Evolutionary conservation across 1,140 invertebrate genomes (phyloP), one percentile per base, ranked within the genome.

Genomic region (Microplitis demolitor): DNA sequence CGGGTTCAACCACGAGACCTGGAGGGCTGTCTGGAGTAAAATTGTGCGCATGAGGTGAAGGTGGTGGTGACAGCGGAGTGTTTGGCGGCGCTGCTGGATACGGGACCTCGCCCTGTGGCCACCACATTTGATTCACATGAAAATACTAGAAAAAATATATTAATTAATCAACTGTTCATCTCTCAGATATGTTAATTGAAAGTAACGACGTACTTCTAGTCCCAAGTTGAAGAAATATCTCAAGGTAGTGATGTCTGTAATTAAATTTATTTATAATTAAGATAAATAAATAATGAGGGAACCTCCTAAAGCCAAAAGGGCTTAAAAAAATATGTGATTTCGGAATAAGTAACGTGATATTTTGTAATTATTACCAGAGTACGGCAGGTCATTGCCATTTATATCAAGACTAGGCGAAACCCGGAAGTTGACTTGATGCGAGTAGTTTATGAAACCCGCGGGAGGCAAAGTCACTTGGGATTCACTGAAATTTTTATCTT

Each of bases 201-300:
- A 35, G 14, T 35, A n/a, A 11, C 35, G 9, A 34, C 9, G 67
- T 72, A 64, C 83, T 78, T 92, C 91, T 50, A 92, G 81, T 76
- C 91, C 91, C 76, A 92, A 82, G 82, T 92, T 93, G 83, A 89
- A 92, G 80, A 90, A 93, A 77, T 89, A 91, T 68, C 90, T 88
- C 53, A 92, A 80, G 8, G 91, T 91, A 35, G 84, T 80, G 56
- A 91, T 83, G 82, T 92, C 90, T 91, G 79, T 3, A 82, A 82
- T 71, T 33, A 72, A 53, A 62, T 64, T 71, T 50, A 24, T 50
- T 58, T 45, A 33, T 13, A 35, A 8, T 61, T 24, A 2, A 56
- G 8, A 61, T 14, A 39, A 13, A 4, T 11, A 1, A 24, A 24
- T 24, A 24, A 24, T 24, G 0, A 24, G 24, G n/a, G n/a, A n/a